Conservation (phyloP, 92 coral and sea anemone species). For the Isaurus tuberculatus region DNA sequence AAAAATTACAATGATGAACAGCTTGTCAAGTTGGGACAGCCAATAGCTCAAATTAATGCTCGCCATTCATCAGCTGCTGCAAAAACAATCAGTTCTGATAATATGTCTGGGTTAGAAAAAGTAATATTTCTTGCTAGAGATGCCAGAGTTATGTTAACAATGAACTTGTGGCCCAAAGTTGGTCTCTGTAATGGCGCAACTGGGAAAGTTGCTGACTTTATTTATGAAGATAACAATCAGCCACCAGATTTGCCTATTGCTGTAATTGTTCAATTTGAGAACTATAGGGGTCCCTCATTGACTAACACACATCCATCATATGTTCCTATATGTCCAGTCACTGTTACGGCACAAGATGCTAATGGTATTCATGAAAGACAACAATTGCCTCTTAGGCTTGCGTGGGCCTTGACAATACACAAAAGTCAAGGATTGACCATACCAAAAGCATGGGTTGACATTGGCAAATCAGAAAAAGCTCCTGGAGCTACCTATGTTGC, state of each 20-base stretch:
- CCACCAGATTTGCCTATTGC: too few species aligned
- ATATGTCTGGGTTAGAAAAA: conserved; percentile 59
- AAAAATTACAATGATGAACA: conserved; percentile 45
- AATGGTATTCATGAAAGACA: background rate
- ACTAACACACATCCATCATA: too few species aligned
- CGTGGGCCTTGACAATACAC: background rate
- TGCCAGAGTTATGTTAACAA: conserved; percentile 52
- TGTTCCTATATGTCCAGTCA: too few species aligned
- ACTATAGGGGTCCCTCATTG: too few species aligned
- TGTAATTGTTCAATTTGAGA: too few species aligned
- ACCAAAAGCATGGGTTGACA: background rate
- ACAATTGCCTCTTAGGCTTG: background rate
- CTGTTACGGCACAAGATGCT: too few species aligned
- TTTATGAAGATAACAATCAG: background rate
- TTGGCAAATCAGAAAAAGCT: background rate
- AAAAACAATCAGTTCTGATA: conserved; percentile 36
- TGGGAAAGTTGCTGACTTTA: background rate
- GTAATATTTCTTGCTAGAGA: conserved; percentile 43
- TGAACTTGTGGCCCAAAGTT: conserved; percentile 46
- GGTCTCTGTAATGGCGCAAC: conserved; percentile 59
- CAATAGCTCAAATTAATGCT: conserved; percentile 50
- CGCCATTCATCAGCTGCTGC: conserved; percentile 58
- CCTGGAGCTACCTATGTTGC: background rate
- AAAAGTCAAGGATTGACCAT: background rate
- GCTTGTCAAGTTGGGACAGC: conserved; percentile 30